Percentiles rank a stretch among this genome's conserved stretches.
Conservation (phyloP, 2,888 invertebrate species). For the Sepiola atlantica region DNA sequence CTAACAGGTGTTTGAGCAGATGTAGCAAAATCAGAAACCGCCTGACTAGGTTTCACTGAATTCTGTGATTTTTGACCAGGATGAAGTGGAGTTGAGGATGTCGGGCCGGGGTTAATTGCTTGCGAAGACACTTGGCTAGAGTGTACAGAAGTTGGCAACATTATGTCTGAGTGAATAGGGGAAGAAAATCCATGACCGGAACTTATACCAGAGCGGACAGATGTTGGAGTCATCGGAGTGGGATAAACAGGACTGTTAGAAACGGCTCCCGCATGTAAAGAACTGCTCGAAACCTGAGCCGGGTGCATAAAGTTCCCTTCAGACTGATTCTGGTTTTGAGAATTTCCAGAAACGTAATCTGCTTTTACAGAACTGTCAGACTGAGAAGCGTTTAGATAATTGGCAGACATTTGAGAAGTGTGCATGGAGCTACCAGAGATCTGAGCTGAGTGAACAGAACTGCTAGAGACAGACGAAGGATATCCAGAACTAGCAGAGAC, state of each 20-base stretch:
- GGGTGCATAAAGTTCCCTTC: neutral
- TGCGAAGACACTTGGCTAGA: neutral
- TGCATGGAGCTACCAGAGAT: slow-evolving; percentile 17
- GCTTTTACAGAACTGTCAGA: slow-evolving; percentile 39
- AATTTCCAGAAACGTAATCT: neutral
- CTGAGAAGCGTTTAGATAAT: slow-evolving; percentile 34
- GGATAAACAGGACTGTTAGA: slow-evolving; percentile 35
- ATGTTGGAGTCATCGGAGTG: neutral
- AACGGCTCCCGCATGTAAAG: neutral
- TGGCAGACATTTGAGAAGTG: slow-evolving; percentile 34
- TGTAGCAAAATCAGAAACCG: neutral
- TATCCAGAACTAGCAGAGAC: neutral
- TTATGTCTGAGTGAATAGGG: neutral
- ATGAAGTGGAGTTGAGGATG: neutral
- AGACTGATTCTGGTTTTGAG: neutral
- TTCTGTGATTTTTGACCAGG: neutral
- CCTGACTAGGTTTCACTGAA: slow-evolving; percentile 21
- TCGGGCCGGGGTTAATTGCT: neutral
- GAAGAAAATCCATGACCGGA: neutral
- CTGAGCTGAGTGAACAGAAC: slow-evolving; percentile 14
- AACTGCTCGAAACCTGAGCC: slow-evolving; percentile 35
- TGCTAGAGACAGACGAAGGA: neutral
- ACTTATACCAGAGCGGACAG: neutral
- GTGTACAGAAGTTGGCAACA: neutral
- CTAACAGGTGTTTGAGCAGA: slow-evolving; percentile 32